Base-by-base conservation (phyloP, 2,888 invertebrate genomes). In the Operophtera brumata region DNA sequence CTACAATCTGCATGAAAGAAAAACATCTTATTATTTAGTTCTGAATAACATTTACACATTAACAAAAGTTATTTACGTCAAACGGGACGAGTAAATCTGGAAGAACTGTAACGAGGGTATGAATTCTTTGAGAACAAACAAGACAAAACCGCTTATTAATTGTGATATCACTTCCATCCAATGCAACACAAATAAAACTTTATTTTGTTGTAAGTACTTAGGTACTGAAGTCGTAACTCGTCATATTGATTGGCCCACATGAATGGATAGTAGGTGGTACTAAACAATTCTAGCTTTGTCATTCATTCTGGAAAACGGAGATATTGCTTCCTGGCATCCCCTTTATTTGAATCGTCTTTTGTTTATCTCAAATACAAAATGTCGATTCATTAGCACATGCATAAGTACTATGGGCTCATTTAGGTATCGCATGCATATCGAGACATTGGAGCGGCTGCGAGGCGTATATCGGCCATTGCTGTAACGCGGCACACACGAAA, bases 401-500 rank as follows among this genome's bases (percentile, higher is more conserved):
- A 35, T 28, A 28, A 6, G n/a, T n/a, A n/a, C n/a, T 34, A 32
- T 30, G 35, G 42, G 32, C 42, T 36, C 20, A 45, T 45, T 47
- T 20, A n/a, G n/a, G n/a, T 44, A 41, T 52, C 48, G 57, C 44
- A 49, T 48, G 52, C 42, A 44, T 49, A 48, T 34, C 34, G 55
- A 53, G 55, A 58, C 43, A 56, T 44, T 54, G 54, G 57, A 52
- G 60, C 64, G 64, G 67, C 61, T 70, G 64, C 54, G 59, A 68
- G 66, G 62, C 64, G 63, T 74, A 73, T 71, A 75, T 72, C 73
- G 77, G 72, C 75, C 72, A 72, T 83, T 85, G 86, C 80, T 69
- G 81, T 80, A 85, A 84, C 73, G 67, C 67, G 70, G 75, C 85
- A 86, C 86, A 86, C 84, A 87, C 85, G 86, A 88, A 87, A 86